Evolutionary conservation across 2,888 invertebrate species (phyloP), one percentile per base, ranked within the genome.

Genomic region (Xanthorhoe designata): DNA sequence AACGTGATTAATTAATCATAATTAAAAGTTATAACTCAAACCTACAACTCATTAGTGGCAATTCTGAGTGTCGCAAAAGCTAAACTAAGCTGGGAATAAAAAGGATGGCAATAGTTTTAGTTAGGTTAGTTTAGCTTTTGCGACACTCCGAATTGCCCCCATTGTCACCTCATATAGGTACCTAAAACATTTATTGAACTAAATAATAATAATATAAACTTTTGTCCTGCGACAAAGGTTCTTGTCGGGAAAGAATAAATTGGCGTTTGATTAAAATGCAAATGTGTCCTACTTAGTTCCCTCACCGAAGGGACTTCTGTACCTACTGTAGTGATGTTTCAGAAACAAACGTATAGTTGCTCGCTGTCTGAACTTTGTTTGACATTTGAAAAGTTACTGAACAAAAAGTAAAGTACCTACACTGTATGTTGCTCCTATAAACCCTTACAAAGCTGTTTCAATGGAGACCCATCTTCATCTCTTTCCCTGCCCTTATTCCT

Each of bases 241-340:
- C 17, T 29, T 24, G 56, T 38, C 45, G 9, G 17, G 42, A 54
- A 42, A 64, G 42, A 54, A 50, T 54, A 62, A 58, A 58, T 47
- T 64, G 38, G 24, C 59, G 18, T 54, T 64, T 59, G 49, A 64
- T 64, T 64, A 59, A 64, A 59, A 64, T 64, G 64, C 59, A 59
- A 64, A 64, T 59, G 49, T 53, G 63, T 32, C 56, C 45, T 53
- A 63, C 51, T 57, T 47, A 38, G 50, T 42, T 15, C 17, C 10
- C 6, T 42, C 49, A 24, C 17, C 29, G 17, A 17, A 47, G 50
- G 49, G 58, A 10, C 6, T 55, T 19, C n/a, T n/a, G n/a, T n/a
- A n/a, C n/a, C 47, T 0, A 42, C n/a, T n/a, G n/a, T n/a, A 42
- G 24, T n/a, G 56, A 57, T 15, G 18, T 49, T 49, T 18, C 35